Percentiles rank a stretch among this genome's conserved stretches.
phyloP scores from a whole-genome alignment of 2,113 vertebrate genomes.

The Rostratula benghalensis region DNA sequence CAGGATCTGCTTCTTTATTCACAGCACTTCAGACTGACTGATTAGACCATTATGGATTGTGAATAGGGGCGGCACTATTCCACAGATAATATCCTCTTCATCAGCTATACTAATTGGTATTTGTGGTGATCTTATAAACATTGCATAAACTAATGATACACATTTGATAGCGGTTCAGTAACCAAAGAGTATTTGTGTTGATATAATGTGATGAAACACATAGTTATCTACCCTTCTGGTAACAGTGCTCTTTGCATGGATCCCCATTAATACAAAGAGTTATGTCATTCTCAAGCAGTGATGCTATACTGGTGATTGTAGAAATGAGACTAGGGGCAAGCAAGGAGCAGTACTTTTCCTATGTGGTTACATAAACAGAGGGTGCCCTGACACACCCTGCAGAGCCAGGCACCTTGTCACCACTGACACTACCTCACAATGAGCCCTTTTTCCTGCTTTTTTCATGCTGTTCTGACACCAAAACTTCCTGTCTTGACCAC shows the following conservation, averaged over 20 bases:
- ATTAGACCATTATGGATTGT: conserved; percentile 42
- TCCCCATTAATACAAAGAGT: not conserved
- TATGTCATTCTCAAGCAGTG: conserved; percentile 2
- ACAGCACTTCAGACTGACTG: conserved; percentile 34
- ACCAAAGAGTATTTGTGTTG: conserved; percentile 24
- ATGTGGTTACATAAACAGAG: not conserved
- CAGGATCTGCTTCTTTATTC: conserved; percentile 29
- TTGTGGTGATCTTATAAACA: conserved; percentile 46
- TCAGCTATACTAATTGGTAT: conserved; percentile 46
- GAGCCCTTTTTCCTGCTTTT: not conserved
- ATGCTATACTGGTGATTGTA: not conserved
- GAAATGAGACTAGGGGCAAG: not conserved
- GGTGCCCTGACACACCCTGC: not conserved
- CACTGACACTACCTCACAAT: not conserved
- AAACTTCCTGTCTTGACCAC: not conserved
- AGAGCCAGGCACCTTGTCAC: not conserved
- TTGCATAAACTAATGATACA: not conserved
- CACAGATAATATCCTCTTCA: conserved; percentile 44
- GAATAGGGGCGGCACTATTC: conserved; percentile 14
- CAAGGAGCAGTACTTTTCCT: not conserved
- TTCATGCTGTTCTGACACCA: not conserved
- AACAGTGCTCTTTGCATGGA: not conserved
- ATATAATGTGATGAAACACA: not conserved
- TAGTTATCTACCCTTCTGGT: not conserved
- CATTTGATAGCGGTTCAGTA: conserved; percentile 18